phyloP scores from a whole-genome alignment of 1,140 invertebrate genomes.

The Calosoma granatense region DNA sequence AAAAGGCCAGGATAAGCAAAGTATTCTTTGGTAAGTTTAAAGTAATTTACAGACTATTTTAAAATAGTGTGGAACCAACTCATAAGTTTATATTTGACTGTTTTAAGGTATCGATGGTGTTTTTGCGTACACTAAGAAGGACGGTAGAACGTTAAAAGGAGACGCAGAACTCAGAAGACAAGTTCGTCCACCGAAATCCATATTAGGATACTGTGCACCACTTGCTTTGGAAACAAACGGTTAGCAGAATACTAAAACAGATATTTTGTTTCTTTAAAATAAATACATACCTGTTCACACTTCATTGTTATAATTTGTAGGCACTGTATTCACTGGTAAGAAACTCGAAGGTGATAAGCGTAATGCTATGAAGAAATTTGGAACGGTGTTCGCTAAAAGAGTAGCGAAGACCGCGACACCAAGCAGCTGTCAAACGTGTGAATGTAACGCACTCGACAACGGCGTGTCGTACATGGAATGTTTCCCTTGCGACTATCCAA shows the following conservation, averaged over 20 bases:
- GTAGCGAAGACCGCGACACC: conserved; percentile 52
- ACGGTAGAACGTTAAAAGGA: conserved; percentile 51
- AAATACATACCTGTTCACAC: no score
- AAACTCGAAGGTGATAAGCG: conserved; percentile 46
- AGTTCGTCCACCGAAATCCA: conserved; percentile 61
- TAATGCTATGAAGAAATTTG: conserved; percentile 52
- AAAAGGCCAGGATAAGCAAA: conserved; percentile 56
- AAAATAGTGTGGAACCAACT: no score
- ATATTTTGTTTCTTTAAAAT: not conserved
- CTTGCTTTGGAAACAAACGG: conserved; percentile 78
- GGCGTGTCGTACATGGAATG: conserved; percentile 55
- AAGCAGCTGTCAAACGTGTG: conserved; percentile 56
- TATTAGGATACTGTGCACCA: conserved; percentile 66
- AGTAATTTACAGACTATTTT: no score
- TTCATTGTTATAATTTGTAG: no score
- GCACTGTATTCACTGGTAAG: conserved; percentile 50
- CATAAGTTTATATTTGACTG: no score
- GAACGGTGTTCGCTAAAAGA: conserved; percentile 56
- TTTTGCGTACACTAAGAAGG: conserved; percentile 67
- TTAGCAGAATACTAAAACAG: conserved; percentile 25
- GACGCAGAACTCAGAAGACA: conserved; percentile 57
- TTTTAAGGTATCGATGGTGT: conserved; percentile 55
- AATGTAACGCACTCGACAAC: conserved; percentile 55
- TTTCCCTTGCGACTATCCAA: conserved; percentile 44
- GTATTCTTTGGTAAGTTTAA: conserved; percentile 58